These are phyloP conservation scores for Lasioglossum vierecki DNA, from an alignment of 2,888 invertebrate species.

Conservation along the genomic window DNA sequence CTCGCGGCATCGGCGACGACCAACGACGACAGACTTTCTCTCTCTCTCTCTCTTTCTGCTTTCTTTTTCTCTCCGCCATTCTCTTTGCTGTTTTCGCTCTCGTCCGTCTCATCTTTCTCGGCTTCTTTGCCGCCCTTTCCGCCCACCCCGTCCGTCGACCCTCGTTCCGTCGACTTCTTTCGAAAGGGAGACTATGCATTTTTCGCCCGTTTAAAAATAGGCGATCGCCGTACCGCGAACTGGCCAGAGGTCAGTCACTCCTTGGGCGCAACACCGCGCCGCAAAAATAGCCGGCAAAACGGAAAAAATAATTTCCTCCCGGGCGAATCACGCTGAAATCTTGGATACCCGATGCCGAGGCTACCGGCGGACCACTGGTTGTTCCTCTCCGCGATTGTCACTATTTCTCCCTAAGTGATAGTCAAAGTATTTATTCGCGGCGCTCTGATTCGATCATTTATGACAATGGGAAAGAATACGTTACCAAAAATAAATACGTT, in stretches of 20 bases:
- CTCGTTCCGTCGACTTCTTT: slow-evolving; percentile 61
- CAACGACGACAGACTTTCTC: slow-evolving; percentile 28
- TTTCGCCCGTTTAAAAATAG: slow-evolving; percentile 83
- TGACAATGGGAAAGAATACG: too few relatives aligned
- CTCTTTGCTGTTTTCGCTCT: slow-evolving; percentile 12
- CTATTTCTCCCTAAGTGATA: background rate
- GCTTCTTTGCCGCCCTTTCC: background rate
- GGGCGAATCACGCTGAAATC: slow-evolving; percentile 50
- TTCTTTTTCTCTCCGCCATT: background rate
- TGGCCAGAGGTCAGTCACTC: slow-evolving; percentile 84
- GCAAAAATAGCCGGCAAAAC: slow-evolving; percentile 79
- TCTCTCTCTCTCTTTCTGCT: background rate
- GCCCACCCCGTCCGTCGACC: slow-evolving; percentile 35
- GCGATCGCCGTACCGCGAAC: slow-evolving; percentile 77
- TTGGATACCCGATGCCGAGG: slow-evolving; percentile 46
- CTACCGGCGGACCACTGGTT: slow-evolving; percentile 24
- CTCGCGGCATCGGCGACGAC: slow-evolving; percentile 49
- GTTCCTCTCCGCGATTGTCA: background rate
- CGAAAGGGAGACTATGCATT: slow-evolving; percentile 79
- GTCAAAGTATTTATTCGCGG: too few relatives aligned
- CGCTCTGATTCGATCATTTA: too few relatives aligned
- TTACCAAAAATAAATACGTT: too few relatives aligned
- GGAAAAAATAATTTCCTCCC: slow-evolving; percentile 75
- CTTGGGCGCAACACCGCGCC: slow-evolving; percentile 73
- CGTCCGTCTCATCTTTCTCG: slow-evolving; percentile 20